Evolutionary conservation across 2,113 vertebrate species (phyloP).

Genomic region (Ciconia stormi): DNA sequence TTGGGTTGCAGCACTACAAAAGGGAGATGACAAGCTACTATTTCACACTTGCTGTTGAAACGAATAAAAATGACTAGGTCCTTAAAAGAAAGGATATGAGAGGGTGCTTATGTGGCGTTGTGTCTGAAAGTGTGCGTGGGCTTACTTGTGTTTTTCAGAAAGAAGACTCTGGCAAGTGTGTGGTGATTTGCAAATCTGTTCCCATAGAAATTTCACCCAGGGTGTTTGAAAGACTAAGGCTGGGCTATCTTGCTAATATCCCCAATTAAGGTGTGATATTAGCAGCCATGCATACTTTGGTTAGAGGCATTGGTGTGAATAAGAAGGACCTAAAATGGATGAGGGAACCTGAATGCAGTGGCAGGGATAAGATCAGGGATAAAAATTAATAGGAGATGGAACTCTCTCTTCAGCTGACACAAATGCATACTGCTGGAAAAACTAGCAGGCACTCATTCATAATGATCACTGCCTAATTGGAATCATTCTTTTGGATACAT

Average conservation of each 20-base stretch:
- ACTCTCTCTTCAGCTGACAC: slow-evolving; percentile 31
- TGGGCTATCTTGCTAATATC: background rate
- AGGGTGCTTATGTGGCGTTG: background rate
- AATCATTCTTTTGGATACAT: slow-evolving; percentile 38
- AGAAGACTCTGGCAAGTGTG: background rate
- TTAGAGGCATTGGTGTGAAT: background rate
- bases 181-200: background rate
- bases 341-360: background rate
- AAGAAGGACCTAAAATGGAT: slow-evolving; percentile 17
- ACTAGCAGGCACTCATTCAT: slow-evolving; percentile 13
- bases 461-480: slow-evolving; percentile 23
- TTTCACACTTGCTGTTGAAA: slow-evolving; percentile 71
- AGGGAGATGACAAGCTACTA: slow-evolving; percentile 70
- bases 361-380: slow-evolving; percentile 16
- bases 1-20: slow-evolving; percentile 65
- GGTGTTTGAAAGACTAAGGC: background rate
- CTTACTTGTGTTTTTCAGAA: background rate
- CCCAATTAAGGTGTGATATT: slow-evolving; percentile 12
- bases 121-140: background rate
- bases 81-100: slow-evolving; percentile 43
- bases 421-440: slow-evolving; percentile 15
- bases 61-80: slow-evolving; percentile 68
- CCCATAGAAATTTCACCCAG: background rate
- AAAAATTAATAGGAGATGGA: slow-evolving; percentile 35
- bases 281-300: background rate